Evolutionary conservation across 35 echinoderm and acorn worm genomes (phyloP).

Genomic region (Apostichopus parvimensis): DNA sequence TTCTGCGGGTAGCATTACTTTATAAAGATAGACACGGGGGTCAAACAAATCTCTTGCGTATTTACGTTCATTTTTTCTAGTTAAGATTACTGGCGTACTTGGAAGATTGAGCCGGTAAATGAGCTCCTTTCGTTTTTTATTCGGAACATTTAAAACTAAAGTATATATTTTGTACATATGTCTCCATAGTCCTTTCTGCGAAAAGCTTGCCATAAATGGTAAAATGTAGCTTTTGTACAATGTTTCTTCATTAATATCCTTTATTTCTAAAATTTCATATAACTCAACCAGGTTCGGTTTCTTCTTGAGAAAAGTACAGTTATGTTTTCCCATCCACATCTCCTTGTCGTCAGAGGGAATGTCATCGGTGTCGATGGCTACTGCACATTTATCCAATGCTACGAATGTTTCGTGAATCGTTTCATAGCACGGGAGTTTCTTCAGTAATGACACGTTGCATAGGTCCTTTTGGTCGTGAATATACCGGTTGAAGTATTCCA

Average conservation of each 20-base stretch:
- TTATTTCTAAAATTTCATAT: background rate
- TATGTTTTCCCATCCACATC: background rate
- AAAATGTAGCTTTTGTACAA: conserved; percentile 56
- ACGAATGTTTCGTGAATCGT: conserved; percentile 31
- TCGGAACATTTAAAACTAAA: background rate
- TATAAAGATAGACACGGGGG: background rate
- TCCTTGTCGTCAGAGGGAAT: conserved; percentile 7
- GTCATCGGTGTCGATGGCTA: background rate
- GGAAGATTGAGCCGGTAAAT: background rate
- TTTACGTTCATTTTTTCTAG: background rate
- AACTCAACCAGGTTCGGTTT: background rate
- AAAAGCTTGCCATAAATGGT: conserved; percentile 1
- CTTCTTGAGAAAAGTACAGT: conserved; percentile 31
- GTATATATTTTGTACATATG: conserved; percentile 39
- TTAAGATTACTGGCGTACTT: background rate
- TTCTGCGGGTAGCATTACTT: background rate
- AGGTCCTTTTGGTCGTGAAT: background rate
- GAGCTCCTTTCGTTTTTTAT: background rate
- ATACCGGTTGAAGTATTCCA: conserved; percentile 11
- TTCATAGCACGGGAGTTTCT: conserved; percentile 59
- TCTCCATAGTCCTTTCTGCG: conserved; percentile 14
- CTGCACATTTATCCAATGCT: background rate
- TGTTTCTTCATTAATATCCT: background rate
- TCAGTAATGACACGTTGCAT: background rate
- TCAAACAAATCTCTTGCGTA: background rate